phyloP scores from a whole-genome alignment of 1,140 invertebrate species.

The Drosophila takahashii region DNA sequence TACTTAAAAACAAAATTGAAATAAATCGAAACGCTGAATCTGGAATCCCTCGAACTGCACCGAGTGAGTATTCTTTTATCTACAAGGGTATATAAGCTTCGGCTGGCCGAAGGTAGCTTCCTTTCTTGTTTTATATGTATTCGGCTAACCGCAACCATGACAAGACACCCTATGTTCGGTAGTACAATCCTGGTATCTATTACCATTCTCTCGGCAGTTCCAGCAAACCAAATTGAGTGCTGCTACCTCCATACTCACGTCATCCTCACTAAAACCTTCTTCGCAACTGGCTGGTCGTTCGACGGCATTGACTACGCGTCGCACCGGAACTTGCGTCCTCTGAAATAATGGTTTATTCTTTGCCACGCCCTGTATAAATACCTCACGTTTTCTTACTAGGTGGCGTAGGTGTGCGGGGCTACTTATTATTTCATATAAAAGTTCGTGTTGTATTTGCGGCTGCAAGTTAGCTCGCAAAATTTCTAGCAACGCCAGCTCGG shows the following conservation, averaged over 20 bases:
- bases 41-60: no score
- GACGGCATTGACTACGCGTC: neutral
- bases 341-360: neutral
- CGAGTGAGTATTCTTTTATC: no score
- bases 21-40: no score
- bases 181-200: neutral
- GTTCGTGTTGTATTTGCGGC: conserved; percentile 5
- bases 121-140: neutral
- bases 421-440: neutral
- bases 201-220: neutral
- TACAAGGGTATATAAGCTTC: no score
- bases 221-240: conserved; percentile 3
- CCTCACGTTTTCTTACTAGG: conserved; percentile 5
- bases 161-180: neutral
- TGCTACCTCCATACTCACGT: neutral
- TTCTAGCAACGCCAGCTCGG: neutral
- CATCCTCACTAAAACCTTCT: neutral
- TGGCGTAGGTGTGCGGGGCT: neutral
- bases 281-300: neutral
- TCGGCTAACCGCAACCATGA: neutral
- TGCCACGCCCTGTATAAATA: neutral
- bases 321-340: neutral
- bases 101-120: no score
- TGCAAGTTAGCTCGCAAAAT: neutral
- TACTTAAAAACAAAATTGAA: no score